Evolutionary conservation across 1,140 invertebrate species (phyloP).

Genomic region (Rhizoglyphus robini): DNA sequence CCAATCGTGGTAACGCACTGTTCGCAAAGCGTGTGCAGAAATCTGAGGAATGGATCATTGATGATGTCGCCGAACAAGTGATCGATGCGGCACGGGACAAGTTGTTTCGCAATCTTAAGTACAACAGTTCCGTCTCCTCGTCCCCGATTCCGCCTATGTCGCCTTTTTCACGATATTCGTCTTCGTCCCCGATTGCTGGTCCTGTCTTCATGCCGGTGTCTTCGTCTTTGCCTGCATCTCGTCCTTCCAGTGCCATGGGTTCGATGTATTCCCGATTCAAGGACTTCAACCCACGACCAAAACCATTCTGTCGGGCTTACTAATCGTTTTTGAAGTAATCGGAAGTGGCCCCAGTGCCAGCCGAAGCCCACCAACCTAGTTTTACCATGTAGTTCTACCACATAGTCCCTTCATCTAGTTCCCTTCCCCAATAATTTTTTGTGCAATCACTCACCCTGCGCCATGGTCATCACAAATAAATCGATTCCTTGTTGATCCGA

Average conservation of each 20-base stretch:
- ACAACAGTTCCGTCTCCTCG: background rate
- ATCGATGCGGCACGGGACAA: slow-evolving; percentile 11
- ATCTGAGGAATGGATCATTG: slow-evolving; percentile 71
- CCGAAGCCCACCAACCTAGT: too few relatives aligned
- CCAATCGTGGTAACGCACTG: slow-evolving; percentile 55
- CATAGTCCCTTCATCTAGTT: too few relatives aligned
- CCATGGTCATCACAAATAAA: background rate
- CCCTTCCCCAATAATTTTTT: too few relatives aligned
- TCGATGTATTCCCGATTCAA: background rate
- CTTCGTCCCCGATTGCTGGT: background rate
- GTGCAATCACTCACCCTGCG: background rate
- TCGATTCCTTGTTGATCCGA: background rate
- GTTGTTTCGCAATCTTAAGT: slow-evolving; percentile 10
- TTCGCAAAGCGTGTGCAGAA: slow-evolving; percentile 71
- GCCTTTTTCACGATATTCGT: background rate
- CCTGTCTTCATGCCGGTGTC: background rate
- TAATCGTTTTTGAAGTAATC: background rate
- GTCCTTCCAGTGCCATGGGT: background rate
- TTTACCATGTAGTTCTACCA: too few relatives aligned
- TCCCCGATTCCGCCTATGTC: slow-evolving; percentile 10
- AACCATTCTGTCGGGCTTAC: slow-evolving; percentile 7
- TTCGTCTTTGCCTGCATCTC: background rate
- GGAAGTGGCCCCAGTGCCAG: too few relatives aligned
- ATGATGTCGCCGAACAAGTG: slow-evolving; percentile 35
- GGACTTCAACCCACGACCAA: slow-evolving; percentile 14